phyloP scores from a whole-genome alignment of 2,113 vertebrate species.

The Gasterosteus aculeatus region DNA sequence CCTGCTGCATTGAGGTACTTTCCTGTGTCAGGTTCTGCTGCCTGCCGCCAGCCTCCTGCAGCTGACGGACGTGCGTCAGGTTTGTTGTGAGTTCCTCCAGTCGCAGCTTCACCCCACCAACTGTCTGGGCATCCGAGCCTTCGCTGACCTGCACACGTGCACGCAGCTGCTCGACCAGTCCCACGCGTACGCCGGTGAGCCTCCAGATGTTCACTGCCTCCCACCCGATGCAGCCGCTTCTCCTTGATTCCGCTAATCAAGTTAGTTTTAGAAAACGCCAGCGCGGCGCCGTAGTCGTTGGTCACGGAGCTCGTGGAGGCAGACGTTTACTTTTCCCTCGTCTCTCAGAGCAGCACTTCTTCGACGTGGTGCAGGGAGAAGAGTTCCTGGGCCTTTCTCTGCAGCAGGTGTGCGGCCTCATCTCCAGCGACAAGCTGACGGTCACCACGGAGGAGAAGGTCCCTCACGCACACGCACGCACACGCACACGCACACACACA shows the following conservation, averaged over 20 bases:
- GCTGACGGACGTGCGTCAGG: conserved; percentile 93
- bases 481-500: neutral
- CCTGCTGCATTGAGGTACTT: too few species aligned
- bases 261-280: too few species aligned
- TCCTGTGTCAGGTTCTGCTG: conserved; percentile 85
- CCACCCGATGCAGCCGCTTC: too few species aligned
- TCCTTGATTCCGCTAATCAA: too few species aligned
- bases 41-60: conserved; percentile 94
- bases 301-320: neutral
- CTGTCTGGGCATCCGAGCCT: conserved; percentile 94
- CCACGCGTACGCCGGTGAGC: conserved; percentile 92
- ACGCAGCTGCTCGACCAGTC: conserved; percentile 90
- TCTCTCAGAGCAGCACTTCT: conserved; percentile 93
- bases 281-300: neutral
- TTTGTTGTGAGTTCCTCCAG: conserved; percentile 96
- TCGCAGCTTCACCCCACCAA: conserved; percentile 95
- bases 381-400: conserved; percentile 94
- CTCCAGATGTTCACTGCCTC: neutral
- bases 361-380: conserved; percentile 94
- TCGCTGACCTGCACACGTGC: conserved; percentile 95
- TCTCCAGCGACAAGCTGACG: conserved; percentile 96
- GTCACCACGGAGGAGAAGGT: conserved; percentile 98
- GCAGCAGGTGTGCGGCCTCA: conserved; percentile 96
- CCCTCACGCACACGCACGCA: neutral
- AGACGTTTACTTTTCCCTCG: neutral